A percentile compares a stretch with the other conserved stretches of the same genome.
Conservation (phyloP, 1,140 invertebrate species). For the Anoplophora glabripennis region DNA sequence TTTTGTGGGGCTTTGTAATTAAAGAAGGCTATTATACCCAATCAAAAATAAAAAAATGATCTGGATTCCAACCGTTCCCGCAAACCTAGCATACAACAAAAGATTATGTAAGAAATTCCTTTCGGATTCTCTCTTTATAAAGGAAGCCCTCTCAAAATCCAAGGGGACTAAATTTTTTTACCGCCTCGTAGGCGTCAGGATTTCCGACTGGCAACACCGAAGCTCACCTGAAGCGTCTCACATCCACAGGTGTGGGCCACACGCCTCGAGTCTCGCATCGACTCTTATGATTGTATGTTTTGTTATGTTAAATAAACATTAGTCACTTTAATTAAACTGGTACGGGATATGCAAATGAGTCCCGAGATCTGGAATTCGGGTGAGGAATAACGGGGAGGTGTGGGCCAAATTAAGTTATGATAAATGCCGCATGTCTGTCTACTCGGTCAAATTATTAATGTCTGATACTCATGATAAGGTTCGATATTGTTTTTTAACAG, state of each 20-base stretch:
- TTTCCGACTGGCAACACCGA: background rate
- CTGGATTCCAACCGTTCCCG: too few species aligned
- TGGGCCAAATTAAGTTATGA: slow-evolving; percentile 35
- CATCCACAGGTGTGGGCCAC: slow-evolving; percentile 27
- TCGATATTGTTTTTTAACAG: background rate
- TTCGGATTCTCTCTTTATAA: too few species aligned
- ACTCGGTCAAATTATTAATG: slow-evolving; percentile 2
- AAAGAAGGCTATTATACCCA: too few species aligned
- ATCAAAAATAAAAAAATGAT: too few species aligned
- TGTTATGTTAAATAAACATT: slow-evolving; percentile 45
- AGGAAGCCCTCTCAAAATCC: too few species aligned
- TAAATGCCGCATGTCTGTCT: slow-evolving; percentile 25
- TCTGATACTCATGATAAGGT: slow-evolving; percentile 1
- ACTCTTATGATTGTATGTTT: slow-evolving; percentile 42
- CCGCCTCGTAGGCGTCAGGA: too few species aligned
- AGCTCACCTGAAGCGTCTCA: slow-evolving; percentile 1
- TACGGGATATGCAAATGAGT: slow-evolving; percentile 39
- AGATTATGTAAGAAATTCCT: too few species aligned
- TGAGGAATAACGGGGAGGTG: slow-evolving; percentile 28
- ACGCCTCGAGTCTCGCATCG: slow-evolving; percentile 34
- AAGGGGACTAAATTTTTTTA: too few species aligned
- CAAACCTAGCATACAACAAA: too few species aligned
- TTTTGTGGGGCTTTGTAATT: too few species aligned
- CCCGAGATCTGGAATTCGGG: slow-evolving; percentile 36
- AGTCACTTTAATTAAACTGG: slow-evolving; percentile 42